Evolutionary conservation across 1,140 invertebrate species (phyloP).

Genomic region (Phenacoccus solenopsis): DNA sequence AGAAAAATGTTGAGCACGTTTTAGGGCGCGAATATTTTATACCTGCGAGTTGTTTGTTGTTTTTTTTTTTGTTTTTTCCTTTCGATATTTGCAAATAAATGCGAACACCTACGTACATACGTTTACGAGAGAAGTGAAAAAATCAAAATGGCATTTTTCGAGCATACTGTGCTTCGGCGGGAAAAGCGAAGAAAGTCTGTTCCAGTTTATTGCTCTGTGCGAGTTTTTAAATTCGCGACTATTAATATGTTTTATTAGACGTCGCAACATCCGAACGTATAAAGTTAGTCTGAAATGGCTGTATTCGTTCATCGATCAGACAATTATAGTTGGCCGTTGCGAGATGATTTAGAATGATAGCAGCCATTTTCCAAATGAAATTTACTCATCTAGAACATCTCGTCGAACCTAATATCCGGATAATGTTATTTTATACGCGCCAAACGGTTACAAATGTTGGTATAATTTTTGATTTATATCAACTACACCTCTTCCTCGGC

Average conservation of each 20-base stretch:
- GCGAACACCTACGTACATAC: too few species aligned
- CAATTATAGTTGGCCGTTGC: not conserved
- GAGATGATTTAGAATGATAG: not conserved
- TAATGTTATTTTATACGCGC: not conserved
- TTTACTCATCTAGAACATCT: not conserved
- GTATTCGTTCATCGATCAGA: not conserved
- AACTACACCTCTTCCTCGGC: too few species aligned
- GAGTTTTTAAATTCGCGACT: not conserved
- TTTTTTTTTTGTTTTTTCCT: too few species aligned
- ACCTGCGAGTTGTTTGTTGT: too few species aligned
- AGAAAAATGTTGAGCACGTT: too few species aligned
- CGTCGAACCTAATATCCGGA: not conserved
- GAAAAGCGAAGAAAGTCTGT: too few species aligned
- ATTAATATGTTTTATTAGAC: not conserved
- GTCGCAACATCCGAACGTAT: not conserved
- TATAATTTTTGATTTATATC: too few species aligned
- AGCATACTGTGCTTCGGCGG: too few species aligned
- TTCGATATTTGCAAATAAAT: too few species aligned
- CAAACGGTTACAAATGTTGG: not conserved
- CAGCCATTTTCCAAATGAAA: not conserved
- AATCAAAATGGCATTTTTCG: too few species aligned
- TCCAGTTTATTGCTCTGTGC: not conserved
- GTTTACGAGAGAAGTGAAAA: too few species aligned
- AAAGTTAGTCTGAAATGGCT: not conserved
- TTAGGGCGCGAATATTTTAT: too few species aligned